Conservation (phyloP, 2,113 vertebrate genomes). For the Butorides virescens region DNA sequence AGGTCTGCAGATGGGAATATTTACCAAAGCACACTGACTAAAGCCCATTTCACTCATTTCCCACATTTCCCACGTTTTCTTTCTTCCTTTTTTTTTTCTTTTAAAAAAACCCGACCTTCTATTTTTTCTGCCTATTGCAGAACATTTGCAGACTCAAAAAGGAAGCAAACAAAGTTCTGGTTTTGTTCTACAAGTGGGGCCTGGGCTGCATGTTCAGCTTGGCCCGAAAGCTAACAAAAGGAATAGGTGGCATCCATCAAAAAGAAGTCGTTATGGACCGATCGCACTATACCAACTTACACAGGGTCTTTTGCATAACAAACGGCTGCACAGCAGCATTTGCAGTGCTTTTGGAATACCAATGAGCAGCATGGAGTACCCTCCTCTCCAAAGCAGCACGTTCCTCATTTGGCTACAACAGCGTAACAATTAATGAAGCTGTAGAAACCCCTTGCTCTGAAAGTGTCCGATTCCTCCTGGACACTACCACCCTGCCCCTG, state of each 20-base stretch:
- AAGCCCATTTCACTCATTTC: neutral
- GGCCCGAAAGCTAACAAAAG: constrained; percentile 35
- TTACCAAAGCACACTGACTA: neutral
- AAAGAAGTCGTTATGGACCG: constrained; percentile 45
- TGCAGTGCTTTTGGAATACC: constrained; percentile 50
- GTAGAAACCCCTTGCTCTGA: neutral
- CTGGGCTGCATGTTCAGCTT: neutral
- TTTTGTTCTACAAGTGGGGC: neutral
- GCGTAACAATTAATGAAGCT: neutral
- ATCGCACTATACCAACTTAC: constrained; percentile 34
- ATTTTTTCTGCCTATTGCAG: neutral
- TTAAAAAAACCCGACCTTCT: neutral
- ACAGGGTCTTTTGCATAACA: constrained; percentile 65
- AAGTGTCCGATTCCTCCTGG: neutral
- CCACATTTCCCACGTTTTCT: neutral
- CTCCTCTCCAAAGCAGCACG: neutral
- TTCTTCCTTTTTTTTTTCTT: neutral
- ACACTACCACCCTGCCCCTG: neutral
- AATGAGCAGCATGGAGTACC: constrained; percentile 31
- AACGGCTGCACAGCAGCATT: constrained; percentile 59
- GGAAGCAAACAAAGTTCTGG: neutral
- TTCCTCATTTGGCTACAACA: constrained; percentile 23
- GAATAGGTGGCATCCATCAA: constrained; percentile 56
- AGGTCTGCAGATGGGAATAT: neutral
- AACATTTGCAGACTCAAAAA: neutral